Base-by-base conservation (phyloP, 2,888 invertebrate species). In the Sphaerophoria taeniata region DNA sequence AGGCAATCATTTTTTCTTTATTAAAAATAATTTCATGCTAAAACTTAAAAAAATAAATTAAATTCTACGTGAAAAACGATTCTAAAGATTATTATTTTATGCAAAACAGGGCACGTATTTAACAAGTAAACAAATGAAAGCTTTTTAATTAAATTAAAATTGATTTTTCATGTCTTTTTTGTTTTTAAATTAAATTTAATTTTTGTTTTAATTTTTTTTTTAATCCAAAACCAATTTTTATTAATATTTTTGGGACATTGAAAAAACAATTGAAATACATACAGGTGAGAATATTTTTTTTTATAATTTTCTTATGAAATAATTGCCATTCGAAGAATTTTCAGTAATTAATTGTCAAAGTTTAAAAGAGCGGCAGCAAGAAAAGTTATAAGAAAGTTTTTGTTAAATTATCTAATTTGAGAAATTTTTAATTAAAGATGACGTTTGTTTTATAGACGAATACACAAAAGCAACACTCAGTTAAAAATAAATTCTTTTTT, bases 51-150 rank as follows among this genome's bases (percentile, higher is more conserved):
- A 34, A 39, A 43, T 14, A 47, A 55, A 77, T 34, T 16, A 34
- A 49, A n/a, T 43, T 49, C 67, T 70, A 71, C 11, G 12, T 55
- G 36, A 55, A 67, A 65, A 49, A 47, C 34, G 63, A 11, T 72
- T 77, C 55, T 73, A 77, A 47, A 72, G 65, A 85, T 74, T 73
- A 49, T 49, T 61, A n/a, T 61, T 7, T 80, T 65, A 77, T 76
- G 85, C 77, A 76, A 87, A 88, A 87, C 87, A 87, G 88, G 87
- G 87, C 88, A 87, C 87, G 88, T 87, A 60, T 75, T 82, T 70
- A 88, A 88, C 87, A 88, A 88, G 88, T 88, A 88, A 88, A 88
- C 88, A 88, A 88, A 88, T 87, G 87, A 88, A 88, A 88, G 87
- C 87, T 76, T 55, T 80, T 70, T 76, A 69, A 61, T 53, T 63